Base-by-base conservation (phyloP, 2,797 vertebrate species). In the Coilia nasus region DNA sequence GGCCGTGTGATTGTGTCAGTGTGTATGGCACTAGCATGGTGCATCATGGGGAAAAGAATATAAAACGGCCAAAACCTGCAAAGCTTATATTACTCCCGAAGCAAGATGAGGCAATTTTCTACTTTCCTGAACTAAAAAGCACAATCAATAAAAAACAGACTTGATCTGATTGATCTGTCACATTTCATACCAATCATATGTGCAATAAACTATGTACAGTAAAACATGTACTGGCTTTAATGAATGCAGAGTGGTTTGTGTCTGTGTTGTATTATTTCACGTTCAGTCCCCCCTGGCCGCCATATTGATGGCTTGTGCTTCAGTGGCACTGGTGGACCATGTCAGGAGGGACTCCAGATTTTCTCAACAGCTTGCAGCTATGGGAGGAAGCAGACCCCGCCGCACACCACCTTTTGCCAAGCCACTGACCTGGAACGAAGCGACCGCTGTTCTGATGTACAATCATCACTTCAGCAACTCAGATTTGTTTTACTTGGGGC, bases 391-490 rank as follows among this genome's bases (percentile, higher is more conserved):
- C 15, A 44, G 35, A 78, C 15, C 21, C 71, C 71, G 19, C 71
- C 71, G 19, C 17, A 78, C 15, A 17, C 71, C 41, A 31, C 71
- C 64, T 78, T 82, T 82, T 71, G 56, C 80, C 59, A 62, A 64
- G 50, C 59, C 84, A 85, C 57, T 82, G 80, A 82, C 60, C 23
- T 67, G 84, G 81, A 85, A 85, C 81, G 50, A 82, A 15, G 59
- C 21, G 62, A 85, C 17, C 84, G 31, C n/a, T 85, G 78, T 85
- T 85, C 12, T 81, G 54, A 85, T 28, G 78, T 62, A 78, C 71
- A 44, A 41, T 35, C 71, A 19, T 78, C 71, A 19, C 71, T 78
- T 44, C 31, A 78, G 31, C 41, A 31, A 44, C 71, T 41, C 71
- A 10, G 17, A 78, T 78, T 31, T 1, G 71, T 44, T 21, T 78